phyloP scores from a whole-genome alignment of 2,888 invertebrate genomes.

The Aspidiotus destructor region DNA sequence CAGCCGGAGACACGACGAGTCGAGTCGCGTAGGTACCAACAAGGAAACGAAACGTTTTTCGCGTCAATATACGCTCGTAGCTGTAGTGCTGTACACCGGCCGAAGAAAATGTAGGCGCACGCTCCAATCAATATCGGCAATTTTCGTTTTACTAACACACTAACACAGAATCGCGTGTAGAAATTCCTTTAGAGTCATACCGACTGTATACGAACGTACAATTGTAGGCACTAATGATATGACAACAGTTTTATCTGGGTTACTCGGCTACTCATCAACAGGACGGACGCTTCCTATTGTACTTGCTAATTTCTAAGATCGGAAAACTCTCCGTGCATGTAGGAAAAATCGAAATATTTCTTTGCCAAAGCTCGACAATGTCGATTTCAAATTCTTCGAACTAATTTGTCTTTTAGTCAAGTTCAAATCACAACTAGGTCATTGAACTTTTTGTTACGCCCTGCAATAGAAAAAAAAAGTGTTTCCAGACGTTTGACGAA shows the following conservation, averaged over 20 bases:
- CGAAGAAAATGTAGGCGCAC: constrained; percentile 27
- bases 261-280: constrained; percentile 25
- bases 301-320: too few species aligned
- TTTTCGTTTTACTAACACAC: constrained; percentile 21
- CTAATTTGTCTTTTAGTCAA: too few species aligned
- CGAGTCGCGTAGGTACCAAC: constrained; percentile 14
- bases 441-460: too few species aligned
- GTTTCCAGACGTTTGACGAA: too few species aligned
- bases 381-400: too few species aligned
- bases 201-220: too few species aligned
- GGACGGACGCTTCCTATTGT: not conserved
- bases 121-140: constrained; percentile 32
- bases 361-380: too few species aligned
- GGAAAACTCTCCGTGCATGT: too few species aligned
- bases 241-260: constrained; percentile 24
- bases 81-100: not conserved
- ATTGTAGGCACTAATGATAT: constrained; percentile 13
- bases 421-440: too few species aligned
- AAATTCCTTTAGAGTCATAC: too few species aligned
- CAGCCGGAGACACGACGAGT: not conserved
- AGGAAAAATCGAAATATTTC: too few species aligned
- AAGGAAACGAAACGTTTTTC: constrained; percentile 1
- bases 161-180: constrained; percentile 11
- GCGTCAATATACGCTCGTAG: not conserved
- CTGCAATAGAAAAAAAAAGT: too few species aligned